phyloP scores from a whole-genome alignment of 2,113 vertebrate genomes.

The Pachycephala philippinensis region DNA sequence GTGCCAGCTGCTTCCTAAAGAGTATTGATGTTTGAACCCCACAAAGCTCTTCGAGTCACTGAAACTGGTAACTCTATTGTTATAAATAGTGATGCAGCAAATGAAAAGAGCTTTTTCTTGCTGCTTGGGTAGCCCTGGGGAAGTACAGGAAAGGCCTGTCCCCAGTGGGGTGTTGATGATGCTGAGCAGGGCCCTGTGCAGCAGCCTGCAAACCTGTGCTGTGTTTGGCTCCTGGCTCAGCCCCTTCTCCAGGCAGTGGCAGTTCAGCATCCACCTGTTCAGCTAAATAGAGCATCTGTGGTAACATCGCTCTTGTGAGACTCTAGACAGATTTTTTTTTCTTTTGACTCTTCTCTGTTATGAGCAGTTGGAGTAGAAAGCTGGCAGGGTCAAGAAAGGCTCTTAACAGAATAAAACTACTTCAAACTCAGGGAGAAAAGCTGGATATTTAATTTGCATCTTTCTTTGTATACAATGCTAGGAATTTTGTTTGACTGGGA shows the following conservation, averaged over 20 bases:
- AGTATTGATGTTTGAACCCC: neutral
- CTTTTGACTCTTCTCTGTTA: neutral
- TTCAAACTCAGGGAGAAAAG: neutral
- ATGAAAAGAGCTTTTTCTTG: neutral
- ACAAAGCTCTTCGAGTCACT: neutral
- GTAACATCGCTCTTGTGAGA: neutral
- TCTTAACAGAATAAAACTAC: neutral
- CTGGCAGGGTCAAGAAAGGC: neutral
- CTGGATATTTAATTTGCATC: neutral
- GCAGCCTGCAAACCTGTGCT: neutral
- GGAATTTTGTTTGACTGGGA: neutral
- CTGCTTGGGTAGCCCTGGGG: neutral
- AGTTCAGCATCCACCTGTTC: fast-evolving
- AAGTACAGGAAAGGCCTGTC: neutral
- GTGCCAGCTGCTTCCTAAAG: neutral
- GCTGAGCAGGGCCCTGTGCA: neutral
- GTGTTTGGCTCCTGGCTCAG: neutral
- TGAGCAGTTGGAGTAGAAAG: neutral
- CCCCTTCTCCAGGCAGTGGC: neutral
- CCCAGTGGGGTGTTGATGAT: neutral
- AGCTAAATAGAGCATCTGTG: neutral
- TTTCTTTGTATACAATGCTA: neutral
- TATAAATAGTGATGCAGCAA: neutral
- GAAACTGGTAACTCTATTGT: neutral
- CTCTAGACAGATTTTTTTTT: neutral